A percentile compares a stretch with the other conserved stretches of the same genome.
Evolutionary conservation across 1,140 invertebrate genomes (phyloP).

Genomic region (Cherax quadricarinatus): DNA sequence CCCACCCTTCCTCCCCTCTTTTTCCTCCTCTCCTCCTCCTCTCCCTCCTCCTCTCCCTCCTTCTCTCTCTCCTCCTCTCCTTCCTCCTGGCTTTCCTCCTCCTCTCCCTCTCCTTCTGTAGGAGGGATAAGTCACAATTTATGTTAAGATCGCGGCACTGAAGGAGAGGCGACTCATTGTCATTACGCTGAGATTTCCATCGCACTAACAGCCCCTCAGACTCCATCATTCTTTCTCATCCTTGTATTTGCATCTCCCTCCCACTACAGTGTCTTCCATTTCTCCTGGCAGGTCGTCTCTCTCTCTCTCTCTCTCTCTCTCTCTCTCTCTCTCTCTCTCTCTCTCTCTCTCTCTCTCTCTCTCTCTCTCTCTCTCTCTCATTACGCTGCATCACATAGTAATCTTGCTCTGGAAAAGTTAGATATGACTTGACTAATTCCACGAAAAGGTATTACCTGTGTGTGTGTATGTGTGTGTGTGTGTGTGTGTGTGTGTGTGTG

Average conservation of each 20-base stretch:
- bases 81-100: not conserved
- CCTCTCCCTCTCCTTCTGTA: not conserved
- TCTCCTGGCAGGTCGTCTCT: not conserved
- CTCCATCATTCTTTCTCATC: not conserved
- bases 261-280: not conserved
- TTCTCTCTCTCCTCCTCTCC: not conserved
- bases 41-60: not conserved
- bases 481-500: no score
- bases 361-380: no score
- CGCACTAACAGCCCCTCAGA: not conserved
- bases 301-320: not conserved
- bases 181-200: not conserved
- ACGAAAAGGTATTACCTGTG: no score
- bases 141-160: not conserved
- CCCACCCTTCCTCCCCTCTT: no score
- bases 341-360: no score
- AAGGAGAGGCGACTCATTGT: not conserved
- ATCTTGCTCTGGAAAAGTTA: no score
- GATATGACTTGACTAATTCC: no score
- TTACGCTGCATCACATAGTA: no score
- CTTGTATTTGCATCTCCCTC: not conserved
- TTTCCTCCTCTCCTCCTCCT: no score
- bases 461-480: no score
- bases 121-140: not conserved
- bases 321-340: no score